Evolutionary conservation across 2,113 vertebrate genomes (phyloP).

Genomic region (Forbesichthys agassizii): DNA sequence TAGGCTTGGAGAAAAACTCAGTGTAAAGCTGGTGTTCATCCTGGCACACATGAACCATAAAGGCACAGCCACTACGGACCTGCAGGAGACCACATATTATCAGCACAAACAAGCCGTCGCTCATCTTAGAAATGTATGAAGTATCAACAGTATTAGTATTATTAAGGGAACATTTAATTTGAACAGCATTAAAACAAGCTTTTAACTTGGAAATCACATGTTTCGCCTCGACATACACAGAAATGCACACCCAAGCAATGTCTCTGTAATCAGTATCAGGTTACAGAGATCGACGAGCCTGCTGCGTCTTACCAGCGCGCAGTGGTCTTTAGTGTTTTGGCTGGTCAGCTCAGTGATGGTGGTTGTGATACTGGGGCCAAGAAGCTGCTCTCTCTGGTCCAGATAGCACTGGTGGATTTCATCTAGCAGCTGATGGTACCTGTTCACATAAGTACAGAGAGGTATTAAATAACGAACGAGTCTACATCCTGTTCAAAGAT

Average conservation of each 20-base stretch:
- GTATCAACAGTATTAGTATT: too few species aligned
- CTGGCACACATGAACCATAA: conserved; percentile 98
- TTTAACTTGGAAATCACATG: background rate
- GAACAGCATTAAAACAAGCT: background rate
- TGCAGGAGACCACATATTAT: conserved; percentile 56
- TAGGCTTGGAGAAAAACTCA: conserved; percentile 95
- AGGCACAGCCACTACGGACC: conserved; percentile 97
- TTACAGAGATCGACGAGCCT: conserved; percentile 47
- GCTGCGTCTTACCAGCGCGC: conserved; percentile 85
- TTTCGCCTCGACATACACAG: background rate
- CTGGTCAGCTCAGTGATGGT: conserved; percentile 93
- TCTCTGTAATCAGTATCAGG: conserved; percentile 19
- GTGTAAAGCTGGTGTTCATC: conserved; percentile 96
- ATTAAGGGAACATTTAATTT: background rate
- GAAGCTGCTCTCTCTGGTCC: conserved; percentile 89
- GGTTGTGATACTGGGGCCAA: conserved; percentile 90
- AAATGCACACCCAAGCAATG: background rate
- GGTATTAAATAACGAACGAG: background rate
- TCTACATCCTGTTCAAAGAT: too few species aligned
- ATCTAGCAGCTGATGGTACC: conserved; percentile 90
- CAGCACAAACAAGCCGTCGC: conserved; percentile 2
- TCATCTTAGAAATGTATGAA: background rate
- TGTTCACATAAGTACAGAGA: conserved; percentile 48
- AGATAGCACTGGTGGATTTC: conserved; percentile 97
- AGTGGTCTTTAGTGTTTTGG: conserved; percentile 96